Evolutionary conservation across 1,140 invertebrate genomes (phyloP), one percentile per base, ranked within the genome.

Genomic region (Euglossa dilemma): DNA sequence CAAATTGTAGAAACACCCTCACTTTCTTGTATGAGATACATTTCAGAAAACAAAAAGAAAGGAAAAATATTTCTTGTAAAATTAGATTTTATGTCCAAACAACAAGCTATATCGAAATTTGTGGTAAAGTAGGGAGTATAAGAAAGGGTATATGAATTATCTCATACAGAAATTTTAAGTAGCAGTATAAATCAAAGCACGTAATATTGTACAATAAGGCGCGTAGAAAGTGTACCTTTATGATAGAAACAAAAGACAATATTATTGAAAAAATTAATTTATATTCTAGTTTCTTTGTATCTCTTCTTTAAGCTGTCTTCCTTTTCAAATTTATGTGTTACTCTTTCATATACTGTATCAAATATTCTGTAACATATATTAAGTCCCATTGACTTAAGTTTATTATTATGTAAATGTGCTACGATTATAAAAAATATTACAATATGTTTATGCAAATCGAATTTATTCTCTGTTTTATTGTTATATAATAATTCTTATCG

Each of bases 331-430:
- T 25, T 25, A 59, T n/a, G n/a, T 59, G n/a, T 25, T 61, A 25
- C 14, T 43, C 47, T 18, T 71, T 71, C 45, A 67, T 25, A 56
- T 47, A 14, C 36, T 81, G 36, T 4, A 71, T 54, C 23, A 20
- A 43, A 50, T 43, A 8, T 47, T 50, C 3, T 73, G 25, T 63
- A 72, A 28, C n/a, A 66, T 61, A 77, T 36, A 36, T 36, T 36
- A 36, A 36, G 20, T 56, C 43, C 45, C 43, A 52, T 69, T 70
- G 61, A 54, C 63, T 70, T 75, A 36, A 28, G 45, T 43, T 28
- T 83, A 82, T 36, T 45, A 16, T 84, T 69, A 43, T 36, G 25
- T 83, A 84, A 71, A 52, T 67, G 84, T 85, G 81, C 73, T 73
- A 84, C 84, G 54, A 85, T 61, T 61, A 54, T 72, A 84, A 36